Percentiles rank a stretch among this genome's conserved stretches.
These are phyloP conservation scores for Melolontha melolontha DNA, from an alignment of 2,888 invertebrate species.

Conservation along the genomic window DNA sequence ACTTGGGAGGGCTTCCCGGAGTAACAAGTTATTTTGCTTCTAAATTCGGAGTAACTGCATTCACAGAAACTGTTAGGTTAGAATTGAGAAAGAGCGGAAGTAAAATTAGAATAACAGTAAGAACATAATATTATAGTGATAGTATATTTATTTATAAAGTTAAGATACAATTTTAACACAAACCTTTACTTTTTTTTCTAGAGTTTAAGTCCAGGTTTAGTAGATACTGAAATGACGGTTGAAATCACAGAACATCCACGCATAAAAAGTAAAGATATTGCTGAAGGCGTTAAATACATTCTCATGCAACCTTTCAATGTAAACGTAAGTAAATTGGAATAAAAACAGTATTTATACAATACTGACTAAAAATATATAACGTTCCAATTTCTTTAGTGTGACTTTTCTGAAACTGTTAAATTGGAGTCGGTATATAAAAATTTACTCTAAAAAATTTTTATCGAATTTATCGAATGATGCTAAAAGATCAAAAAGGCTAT, in stretches of 20 bases:
- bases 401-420: too few species aligned
- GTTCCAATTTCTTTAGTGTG: too few species aligned
- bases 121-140: neutral
- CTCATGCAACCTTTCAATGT: constrained; percentile 73
- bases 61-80: constrained; percentile 22
- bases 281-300: too few species aligned
- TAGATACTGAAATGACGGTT: constrained; percentile 65
- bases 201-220: constrained; percentile 75
- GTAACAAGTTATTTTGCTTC: constrained; percentile 24
- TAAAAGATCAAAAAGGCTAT: too few species aligned
- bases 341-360: too few species aligned
- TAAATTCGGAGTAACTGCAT: constrained; percentile 30
- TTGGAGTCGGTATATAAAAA: too few species aligned
- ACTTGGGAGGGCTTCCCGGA: neutral
- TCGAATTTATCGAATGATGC: too few species aligned
- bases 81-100: constrained; percentile 17
- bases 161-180: too few species aligned
- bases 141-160: too few species aligned
- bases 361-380: too few species aligned
- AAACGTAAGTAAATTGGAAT: constrained; percentile 61
- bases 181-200: constrained; percentile 54
- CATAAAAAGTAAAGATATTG: constrained; percentile 67
- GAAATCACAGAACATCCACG: neutral
- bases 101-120: constrained; percentile 36
- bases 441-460: too few species aligned